phyloP scores from a whole-genome alignment of 1,140 invertebrate species.

The Eumaeus atala region DNA sequence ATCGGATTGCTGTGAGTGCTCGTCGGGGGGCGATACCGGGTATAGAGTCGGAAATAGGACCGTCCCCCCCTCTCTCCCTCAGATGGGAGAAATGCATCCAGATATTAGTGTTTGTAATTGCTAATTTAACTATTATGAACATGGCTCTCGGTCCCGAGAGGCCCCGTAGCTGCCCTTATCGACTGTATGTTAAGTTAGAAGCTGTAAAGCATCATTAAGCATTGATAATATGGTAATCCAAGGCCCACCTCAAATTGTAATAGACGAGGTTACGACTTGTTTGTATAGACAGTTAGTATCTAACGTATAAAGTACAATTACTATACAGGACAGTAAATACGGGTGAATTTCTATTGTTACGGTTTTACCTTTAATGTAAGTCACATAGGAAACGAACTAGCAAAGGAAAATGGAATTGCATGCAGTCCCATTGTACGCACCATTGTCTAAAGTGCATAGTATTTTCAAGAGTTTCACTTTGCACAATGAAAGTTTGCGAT shows the following conservation, averaged over 20 bases:
- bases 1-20: too few species aligned
- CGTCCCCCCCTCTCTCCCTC: too few species aligned
- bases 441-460: conserved; percentile 9
- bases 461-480: conserved; percentile 5
- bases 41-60: too few species aligned
- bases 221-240: too few species aligned
- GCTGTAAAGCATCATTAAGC: too few species aligned
- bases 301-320: conserved; percentile 9
- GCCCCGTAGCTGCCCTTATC: too few species aligned
- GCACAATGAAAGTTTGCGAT: background rate
- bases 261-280: background rate
- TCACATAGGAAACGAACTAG: conserved; percentile 13
- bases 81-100: too few species aligned
- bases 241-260: background rate
- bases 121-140: too few species aligned
- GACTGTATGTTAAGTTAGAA: too few species aligned
- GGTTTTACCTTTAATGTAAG: conserved; percentile 10
- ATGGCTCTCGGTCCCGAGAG: too few species aligned
- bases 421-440: conserved; percentile 13
- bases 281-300: background rate
- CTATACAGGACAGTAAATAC: background rate
- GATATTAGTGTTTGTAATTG: too few species aligned
- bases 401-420: conserved; percentile 14
- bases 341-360: conserved; percentile 11
- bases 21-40: too few species aligned